Percentiles rank a stretch among this genome's conserved stretches.
Conservation (phyloP, 2,113 vertebrate species). For the cat (Felis catus) region F.catus_Fca126_mat1.0 CM031415.1:6915501-6916000, state of each 20-base stretch:
- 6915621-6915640: not conserved
- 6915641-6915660: not conserved
- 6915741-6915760: not conserved
- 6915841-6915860: not conserved
- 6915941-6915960: not conserved
- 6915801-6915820: not conserved
- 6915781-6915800: not conserved
- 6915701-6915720: not conserved
- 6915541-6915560: not conserved
- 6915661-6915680: not conserved
- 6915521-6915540: not conserved
- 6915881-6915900: not conserved
- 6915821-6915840: accelerated
- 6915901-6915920: not conserved
- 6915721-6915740: accelerated
- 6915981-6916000: not conserved
- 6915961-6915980: not conserved
- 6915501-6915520: not conserved
- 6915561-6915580: not conserved
- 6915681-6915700: not conserved
- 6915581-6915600: not conserved
- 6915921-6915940: not conserved
- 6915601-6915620: not conserved
- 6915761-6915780: not conserved
- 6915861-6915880: not conserved